Evolutionary conservation across 1,140 invertebrate genomes (phyloP), one percentile per base, ranked within the genome.

Genomic region (Galendromus occidentalis): DNA sequence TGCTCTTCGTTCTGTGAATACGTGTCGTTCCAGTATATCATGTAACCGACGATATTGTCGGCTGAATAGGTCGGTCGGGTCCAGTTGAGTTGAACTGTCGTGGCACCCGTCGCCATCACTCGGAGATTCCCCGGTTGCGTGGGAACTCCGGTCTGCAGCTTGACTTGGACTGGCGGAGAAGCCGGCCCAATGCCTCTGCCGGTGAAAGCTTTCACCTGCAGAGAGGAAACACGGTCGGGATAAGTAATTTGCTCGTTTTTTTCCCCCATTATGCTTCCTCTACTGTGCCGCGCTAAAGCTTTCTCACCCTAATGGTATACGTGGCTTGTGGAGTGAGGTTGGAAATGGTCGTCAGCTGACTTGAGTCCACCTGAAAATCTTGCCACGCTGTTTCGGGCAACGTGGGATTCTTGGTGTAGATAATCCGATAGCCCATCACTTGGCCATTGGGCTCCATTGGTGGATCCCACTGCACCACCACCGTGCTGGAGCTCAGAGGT

Each of bases 341-440:
- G 69, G 85, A 86, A 70, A 98, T 87, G 7, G 91, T 97, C 17
- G 92, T 93, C 71, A 95, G 76, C 71, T 88, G 85, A 74, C 86
- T 91, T 74, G 90, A 91, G 75, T 94, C 88, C 69, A 94, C 88
- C 79, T 85, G 85, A 78, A 91, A 88, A 7, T 86, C 86, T 68
- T 88, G 83, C 93, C 92, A 97, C 12, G 86, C 85, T 33, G 86
- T 83, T 77, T 93, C 84, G 4, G 85, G 84, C 51, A 88, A 82
- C 69, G 85, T 83, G 22, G 90, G 83, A 72, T 91, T 86, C 69
- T 85, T 86, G 7, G 91, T 95, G 78, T 93, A 98, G 75, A 89
- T 96, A 64, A 98, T 88, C 79, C 94, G 96, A 80, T 98, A 98
- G 68, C 90, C 91, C 76, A 87, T 91, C 66, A 98, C 88, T 83